Conservation (phyloP, 2,113 vertebrate species). For the Callipepla squamata region DNA sequence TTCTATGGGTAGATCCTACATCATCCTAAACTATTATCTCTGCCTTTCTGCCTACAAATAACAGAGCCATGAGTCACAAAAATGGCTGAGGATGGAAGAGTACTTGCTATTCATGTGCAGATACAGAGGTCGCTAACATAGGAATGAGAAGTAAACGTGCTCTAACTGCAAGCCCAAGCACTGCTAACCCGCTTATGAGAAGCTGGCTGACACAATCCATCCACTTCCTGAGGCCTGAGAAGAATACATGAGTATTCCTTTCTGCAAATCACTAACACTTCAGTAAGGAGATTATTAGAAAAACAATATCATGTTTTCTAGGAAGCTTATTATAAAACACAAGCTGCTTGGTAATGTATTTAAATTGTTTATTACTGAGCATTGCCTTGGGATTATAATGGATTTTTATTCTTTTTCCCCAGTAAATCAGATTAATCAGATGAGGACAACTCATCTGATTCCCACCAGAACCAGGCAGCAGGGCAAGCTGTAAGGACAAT, state of each 20-base stretch:
- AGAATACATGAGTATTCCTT: constrained; percentile 14
- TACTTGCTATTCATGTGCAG: not conserved
- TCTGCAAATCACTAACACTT: constrained; percentile 32
- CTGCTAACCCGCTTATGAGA: not conserved
- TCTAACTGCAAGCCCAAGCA: not conserved
- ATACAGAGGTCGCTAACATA: not conserved
- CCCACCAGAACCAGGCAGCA: not conserved
- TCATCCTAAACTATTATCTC: not conserved
- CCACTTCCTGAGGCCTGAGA: not conserved
- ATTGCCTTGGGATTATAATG: constrained; percentile 23
- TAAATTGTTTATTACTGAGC: constrained; percentile 31
- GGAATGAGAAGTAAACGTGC: not conserved
- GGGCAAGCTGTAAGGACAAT: not conserved
- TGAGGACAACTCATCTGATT: not conserved
- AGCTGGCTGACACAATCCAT: not conserved
- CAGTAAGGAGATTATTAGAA: constrained; percentile 46
- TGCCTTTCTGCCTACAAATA: not conserved
- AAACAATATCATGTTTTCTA: constrained; percentile 18
- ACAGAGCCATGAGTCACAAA: not conserved
- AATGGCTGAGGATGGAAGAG: not conserved
- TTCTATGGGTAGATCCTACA: too few species aligned
- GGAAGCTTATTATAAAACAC: constrained; percentile 37
- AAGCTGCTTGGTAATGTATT: constrained; percentile 25
- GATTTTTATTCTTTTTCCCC: not conserved
- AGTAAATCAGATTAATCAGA: not conserved